Percentiles rank a stretch among this genome's conserved stretches.
Conservation (phyloP, 1,140 invertebrate genomes). For the Oryzaephilus surinamensis region DNA sequence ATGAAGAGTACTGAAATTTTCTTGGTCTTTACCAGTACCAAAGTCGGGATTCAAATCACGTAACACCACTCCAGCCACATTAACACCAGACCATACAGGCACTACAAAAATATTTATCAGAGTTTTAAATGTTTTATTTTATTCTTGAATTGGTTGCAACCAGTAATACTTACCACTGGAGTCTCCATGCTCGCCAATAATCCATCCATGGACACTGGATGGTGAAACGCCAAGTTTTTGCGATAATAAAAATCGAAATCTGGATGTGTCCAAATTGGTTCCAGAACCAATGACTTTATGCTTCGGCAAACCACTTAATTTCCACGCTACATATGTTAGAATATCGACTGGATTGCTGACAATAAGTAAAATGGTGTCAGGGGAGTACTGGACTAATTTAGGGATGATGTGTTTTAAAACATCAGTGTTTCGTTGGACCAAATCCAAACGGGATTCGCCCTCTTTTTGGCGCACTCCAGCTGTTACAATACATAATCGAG, state of each 20-base stretch:
- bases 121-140: not conserved
- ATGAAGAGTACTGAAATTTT: constrained; percentile 69
- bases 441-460: constrained; percentile 68
- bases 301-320: constrained; percentile 75
- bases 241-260: constrained; percentile 80
- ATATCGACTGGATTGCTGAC: constrained; percentile 89
- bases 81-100: constrained; percentile 87
- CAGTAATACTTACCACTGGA: constrained; percentile 50
- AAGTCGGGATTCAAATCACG: constrained; percentile 64
- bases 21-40: constrained; percentile 59
- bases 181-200: constrained; percentile 81
- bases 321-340: constrained; percentile 88
- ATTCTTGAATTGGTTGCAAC: not conserved
- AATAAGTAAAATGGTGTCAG: constrained; percentile 75
- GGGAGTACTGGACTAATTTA: constrained; percentile 71
- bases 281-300: constrained; percentile 82
- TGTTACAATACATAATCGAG: constrained; percentile 75
- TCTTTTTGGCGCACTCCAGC: constrained; percentile 81
- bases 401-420: constrained; percentile 81
- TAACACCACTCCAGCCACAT: constrained; percentile 76
- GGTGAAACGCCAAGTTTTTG: constrained; percentile 70
- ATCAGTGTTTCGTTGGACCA: constrained; percentile 82
- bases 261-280: constrained; percentile 80
- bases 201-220: constrained; percentile 77
- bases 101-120: constrained; percentile 43